A percentile compares a stretch with the other conserved stretches of the same genome.
Conservation (phyloP, 92 coral and sea anemone genomes). For the Phenganax marumi region DNA sequence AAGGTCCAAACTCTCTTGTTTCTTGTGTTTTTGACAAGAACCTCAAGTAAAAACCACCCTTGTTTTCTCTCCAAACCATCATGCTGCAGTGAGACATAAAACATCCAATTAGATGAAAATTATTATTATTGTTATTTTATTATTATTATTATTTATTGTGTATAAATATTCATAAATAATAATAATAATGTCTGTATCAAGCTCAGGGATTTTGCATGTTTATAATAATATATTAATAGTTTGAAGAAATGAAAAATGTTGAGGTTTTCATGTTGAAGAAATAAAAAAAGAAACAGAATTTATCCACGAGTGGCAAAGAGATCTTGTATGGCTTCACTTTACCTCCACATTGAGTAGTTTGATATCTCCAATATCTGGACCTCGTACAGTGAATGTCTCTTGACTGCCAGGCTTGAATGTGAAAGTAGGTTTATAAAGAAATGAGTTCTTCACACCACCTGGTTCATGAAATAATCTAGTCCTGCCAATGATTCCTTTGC, state of each 20-base stretch:
- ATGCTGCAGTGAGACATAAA: constrained; percentile 54
- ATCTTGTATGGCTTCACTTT: neutral
- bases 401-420: constrained; percentile 75
- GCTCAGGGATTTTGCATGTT: no score
- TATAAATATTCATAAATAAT: no score
- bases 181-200: no score
- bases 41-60: constrained; percentile 91
- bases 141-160: no score
- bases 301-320: no score
- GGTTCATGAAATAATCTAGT: constrained; percentile 77
- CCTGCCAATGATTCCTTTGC: constrained; percentile 72
- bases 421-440: constrained; percentile 82
- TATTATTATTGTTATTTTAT: no score
- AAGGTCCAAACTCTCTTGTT: constrained; percentile 76
- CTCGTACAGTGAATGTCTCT: constrained; percentile 73
- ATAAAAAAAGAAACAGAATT: no score
- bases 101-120: no score
- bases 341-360: constrained; percentile 85
- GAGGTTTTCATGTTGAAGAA: no score
- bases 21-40: constrained; percentile 65
- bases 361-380: constrained; percentile 91
- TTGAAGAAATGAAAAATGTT: no score
- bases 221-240: no score
- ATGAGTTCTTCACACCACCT: constrained; percentile 72
- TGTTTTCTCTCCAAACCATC: constrained; percentile 91